Percentiles rank a stretch among this genome's conserved stretches.
phyloP scores from a whole-genome alignment of 1,140 invertebrate species.

The Ptiloglossa arizonensis region DNA sequence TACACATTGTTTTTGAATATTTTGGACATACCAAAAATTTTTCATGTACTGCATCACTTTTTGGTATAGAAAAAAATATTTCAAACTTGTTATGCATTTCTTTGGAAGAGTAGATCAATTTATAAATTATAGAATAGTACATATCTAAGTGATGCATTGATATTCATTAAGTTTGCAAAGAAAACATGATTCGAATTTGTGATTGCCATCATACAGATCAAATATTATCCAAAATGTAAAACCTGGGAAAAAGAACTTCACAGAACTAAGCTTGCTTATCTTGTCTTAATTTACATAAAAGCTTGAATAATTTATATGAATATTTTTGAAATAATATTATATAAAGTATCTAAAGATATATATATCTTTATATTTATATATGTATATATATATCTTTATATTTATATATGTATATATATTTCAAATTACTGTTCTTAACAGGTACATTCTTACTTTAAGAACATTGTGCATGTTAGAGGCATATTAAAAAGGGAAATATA shows the following conservation, averaged over 20 bases:
- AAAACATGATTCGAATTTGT: background rate
- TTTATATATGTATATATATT: constrained; percentile 10
- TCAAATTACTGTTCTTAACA: constrained; percentile 39
- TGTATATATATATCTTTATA: constrained; percentile 17
- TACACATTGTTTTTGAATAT: constrained; percentile 8
- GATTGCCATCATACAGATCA: background rate
- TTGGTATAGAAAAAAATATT: constrained; percentile 1
- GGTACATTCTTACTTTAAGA: constrained; percentile 47
- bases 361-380: background rate
- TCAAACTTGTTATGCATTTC: background rate
- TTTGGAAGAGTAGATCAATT: constrained; percentile 5
- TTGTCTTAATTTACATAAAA: constrained; percentile 43
- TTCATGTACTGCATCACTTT: constrained; percentile 5
- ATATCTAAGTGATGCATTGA: background rate
- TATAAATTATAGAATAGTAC: background rate
- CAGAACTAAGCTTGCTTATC: background rate
- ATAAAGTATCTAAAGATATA: constrained; percentile 25
- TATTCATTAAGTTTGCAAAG: constrained; percentile 5
- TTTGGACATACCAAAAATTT: constrained; percentile 24
- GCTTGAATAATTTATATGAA: constrained; percentile 45
- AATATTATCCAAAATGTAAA: background rate
- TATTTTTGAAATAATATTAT: constrained; percentile 31
- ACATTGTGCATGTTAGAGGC: constrained; percentile 39
- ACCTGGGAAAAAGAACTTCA: constrained; percentile 12
- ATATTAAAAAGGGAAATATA: constrained; percentile 37